phyloP scores from a whole-genome alignment of 1,140 invertebrate genomes.

The Chelonus insularis region DNA sequence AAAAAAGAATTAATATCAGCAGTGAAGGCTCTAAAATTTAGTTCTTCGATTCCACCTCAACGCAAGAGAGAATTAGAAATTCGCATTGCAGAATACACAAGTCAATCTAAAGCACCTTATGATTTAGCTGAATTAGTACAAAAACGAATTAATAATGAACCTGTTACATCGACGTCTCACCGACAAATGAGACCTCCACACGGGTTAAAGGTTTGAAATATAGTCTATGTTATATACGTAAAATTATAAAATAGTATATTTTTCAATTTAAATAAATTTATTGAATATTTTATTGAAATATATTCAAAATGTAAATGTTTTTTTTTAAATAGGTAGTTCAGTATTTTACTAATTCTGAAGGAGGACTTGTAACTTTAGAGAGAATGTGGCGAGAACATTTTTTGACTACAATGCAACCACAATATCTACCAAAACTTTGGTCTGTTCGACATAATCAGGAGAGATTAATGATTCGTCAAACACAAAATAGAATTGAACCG shows the following conservation, averaged over 20 bases:
- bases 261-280: too few relatives aligned
- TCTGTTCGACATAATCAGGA: slow-evolving; percentile 73
- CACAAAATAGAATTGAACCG: slow-evolving; percentile 51
- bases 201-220: not conserved
- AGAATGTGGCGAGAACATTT: slow-evolving; percentile 79
- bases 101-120: slow-evolving; percentile 54
- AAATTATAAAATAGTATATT: too few relatives aligned
- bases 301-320: slow-evolving; percentile 38
- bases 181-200: slow-evolving; percentile 6
- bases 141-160: slow-evolving; percentile 37
- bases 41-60: slow-evolving; percentile 59
- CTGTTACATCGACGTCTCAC: slow-evolving; percentile 11
- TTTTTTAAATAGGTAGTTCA: slow-evolving; percentile 66
- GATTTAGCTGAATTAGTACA: slow-evolving; percentile 55
- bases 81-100: slow-evolving; percentile 57
- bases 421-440: slow-evolving; percentile 75
- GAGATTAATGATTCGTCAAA: slow-evolving; percentile 49
- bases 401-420: slow-evolving; percentile 72
- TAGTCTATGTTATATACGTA: not conserved
- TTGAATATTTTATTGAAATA: too few relatives aligned
- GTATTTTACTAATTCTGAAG: slow-evolving; percentile 61
- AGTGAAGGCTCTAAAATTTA: slow-evolving; percentile 66
- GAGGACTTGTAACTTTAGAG: slow-evolving; percentile 72
- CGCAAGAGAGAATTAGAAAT: slow-evolving; percentile 60
- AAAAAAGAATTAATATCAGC: slow-evolving; percentile 67